Base-by-base conservation (phyloP, 2,888 invertebrate genomes). In the Drosophila neotestacea region DNA sequence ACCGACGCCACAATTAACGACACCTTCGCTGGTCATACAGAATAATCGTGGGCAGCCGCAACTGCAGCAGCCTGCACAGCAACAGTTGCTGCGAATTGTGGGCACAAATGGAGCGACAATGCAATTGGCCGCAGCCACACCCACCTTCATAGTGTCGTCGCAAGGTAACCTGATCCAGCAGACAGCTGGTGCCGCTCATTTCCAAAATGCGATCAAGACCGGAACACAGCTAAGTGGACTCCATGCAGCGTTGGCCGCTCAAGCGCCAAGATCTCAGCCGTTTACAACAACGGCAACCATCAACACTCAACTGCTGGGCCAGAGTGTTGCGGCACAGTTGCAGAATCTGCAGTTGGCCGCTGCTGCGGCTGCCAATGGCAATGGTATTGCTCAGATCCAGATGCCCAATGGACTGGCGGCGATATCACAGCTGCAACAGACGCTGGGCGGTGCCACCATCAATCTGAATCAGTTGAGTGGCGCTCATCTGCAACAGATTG, bases 41-140 rank as follows among this genome's bases (percentile, higher is more conserved):
- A 93, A 93, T 64, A 67, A 90, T n/a, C 89, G 93, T 16, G 91
- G 90, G 4, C 93, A 92, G 67, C 89, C 91, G 10, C 87, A 92
- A 55, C 85, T 92, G 56, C 90, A 89, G 59, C 92, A 91, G 69
- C 91, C 89, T 47, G 91, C 90, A 13, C 92, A 92, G 51, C 94
- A 94, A 78, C 94, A 94, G 69, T 89, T 94, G 68, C 93, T 95
- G 44, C 93, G 95, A 66, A 94, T 95, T 62, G 93, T 95, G 47
- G 94, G 95, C 54, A 93, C 94, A 13, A 95, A 95, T 91, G 94
- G 95, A 55, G 93, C 94, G 86, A 93, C 94, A 81, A 94, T 94
- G 91, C 92, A 94, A 77, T 92, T 94, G 81, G 93, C 94, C 11
- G 92, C 94, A 65, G 92, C 93, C 77, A 93, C 94, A 55, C 93